These are phyloP conservation scores for Temnothorax unifasciatus DNA, from an alignment of 2,888 invertebrate species.

Conservation along the genomic window DNA sequence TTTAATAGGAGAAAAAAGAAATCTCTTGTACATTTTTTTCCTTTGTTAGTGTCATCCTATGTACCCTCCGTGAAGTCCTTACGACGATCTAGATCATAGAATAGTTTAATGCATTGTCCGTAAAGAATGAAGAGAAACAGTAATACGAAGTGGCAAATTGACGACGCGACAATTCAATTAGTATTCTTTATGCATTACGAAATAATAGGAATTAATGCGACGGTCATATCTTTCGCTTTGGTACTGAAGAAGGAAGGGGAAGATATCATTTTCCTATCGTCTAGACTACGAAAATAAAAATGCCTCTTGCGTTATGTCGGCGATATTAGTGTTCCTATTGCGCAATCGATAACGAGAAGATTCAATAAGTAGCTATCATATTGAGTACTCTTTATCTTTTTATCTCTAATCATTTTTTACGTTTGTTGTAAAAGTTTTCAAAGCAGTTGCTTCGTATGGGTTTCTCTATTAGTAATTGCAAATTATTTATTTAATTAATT, in stretches of 20 bases:
- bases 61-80: slow-evolving; percentile 70
- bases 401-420: slow-evolving; percentile 10
- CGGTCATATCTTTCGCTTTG: not conserved
- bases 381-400: slow-evolving; percentile 19
- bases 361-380: not conserved
- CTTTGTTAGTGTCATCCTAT: slow-evolving; percentile 64
- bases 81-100: slow-evolving; percentile 56
- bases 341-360: slow-evolving; percentile 33
- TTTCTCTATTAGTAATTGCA: not conserved
- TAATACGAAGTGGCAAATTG: slow-evolving; percentile 27
- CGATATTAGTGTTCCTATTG: slow-evolving; percentile 19
- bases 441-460: not conserved
- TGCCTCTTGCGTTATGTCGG: slow-evolving; percentile 10
- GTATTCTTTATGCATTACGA: not conserved
- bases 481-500: slow-evolving; percentile 31
- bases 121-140: slow-evolving; percentile 3
- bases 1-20: slow-evolving; percentile 76
- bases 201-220: not conserved
- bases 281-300: slow-evolving; percentile 26
- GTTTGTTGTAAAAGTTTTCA: not conserved
- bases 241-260: not conserved
- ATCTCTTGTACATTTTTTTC: slow-evolving; percentile 78
- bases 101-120: slow-evolving; percentile 56
- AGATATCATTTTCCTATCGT: slow-evolving; percentile 32
- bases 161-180: slow-evolving; percentile 20